Conservation (phyloP, 2,888 invertebrate genomes). For the Dynastes grantii region DNA sequence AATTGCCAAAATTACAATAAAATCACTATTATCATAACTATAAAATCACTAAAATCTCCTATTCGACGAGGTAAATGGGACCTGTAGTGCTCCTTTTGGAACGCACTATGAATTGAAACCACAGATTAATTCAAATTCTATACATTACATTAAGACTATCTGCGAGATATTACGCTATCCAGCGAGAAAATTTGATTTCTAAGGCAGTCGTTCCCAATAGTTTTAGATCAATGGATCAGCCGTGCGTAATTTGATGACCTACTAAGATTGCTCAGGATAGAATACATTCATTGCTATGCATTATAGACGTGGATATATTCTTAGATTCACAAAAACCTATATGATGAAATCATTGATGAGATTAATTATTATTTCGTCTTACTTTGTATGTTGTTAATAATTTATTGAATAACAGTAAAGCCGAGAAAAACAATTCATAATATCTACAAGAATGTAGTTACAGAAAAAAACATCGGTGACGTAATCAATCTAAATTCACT, state of each 20-base stretch:
- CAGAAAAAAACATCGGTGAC: not conserved
- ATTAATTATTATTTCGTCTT: no score
- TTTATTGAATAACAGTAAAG: no score
- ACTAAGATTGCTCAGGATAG: not conserved
- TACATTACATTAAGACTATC: constrained; percentile 23
- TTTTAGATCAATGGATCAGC: not conserved
- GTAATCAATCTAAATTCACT: not conserved
- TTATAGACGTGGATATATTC: no score
- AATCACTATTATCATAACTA: constrained; percentile 19
- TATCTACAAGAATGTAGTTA: no score
- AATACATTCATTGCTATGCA: not conserved
- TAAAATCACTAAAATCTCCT: constrained; percentile 24
- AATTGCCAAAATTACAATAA: constrained; percentile 23
- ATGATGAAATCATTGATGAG: no score
- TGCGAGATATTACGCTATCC: constrained; percentile 8
- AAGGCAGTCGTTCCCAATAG: not conserved
- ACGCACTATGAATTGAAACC: constrained; percentile 26
- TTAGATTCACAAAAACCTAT: no score
- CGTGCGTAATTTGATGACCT: not conserved
- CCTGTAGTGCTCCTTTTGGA: not conserved
- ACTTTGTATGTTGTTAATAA: no score
- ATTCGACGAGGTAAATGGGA: not conserved
- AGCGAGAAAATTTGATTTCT: constrained; percentile 20
- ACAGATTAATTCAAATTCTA: constrained; percentile 37
- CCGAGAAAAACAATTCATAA: no score